phyloP scores from a whole-genome alignment of 2,888 invertebrate species.

The Osedax fenrisi region DNA sequence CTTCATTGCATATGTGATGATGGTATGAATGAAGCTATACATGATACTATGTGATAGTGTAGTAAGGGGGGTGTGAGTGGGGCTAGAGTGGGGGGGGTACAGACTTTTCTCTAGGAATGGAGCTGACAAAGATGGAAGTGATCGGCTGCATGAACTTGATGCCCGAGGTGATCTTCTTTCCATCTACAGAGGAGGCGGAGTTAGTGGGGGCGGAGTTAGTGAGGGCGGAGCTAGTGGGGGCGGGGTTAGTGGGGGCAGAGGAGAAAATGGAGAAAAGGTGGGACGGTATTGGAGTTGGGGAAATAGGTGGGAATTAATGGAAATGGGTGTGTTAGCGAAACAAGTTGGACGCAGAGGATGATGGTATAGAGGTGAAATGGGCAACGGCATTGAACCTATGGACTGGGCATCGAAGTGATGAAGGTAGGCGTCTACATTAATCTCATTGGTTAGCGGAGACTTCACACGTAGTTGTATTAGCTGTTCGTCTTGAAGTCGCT shows the following conservation, averaged over 20 bases:
- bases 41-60: too few species aligned
- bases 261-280: not conserved
- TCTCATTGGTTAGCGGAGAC: conserved; percentile 63
- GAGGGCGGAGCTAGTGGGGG: not conserved
- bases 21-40: too few species aligned
- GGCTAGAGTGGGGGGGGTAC: not conserved
- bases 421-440: conserved; percentile 66
- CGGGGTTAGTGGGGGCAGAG: not conserved
- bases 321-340: too few species aligned
- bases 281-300: too few species aligned
- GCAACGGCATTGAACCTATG: too few species aligned
- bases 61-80: too few species aligned
- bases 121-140: not conserved
- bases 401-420: not conserved
- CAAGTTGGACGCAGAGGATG: not conserved
- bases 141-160: not conserved
- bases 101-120: not conserved
- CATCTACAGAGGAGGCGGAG: not conserved
- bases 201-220: not conserved
- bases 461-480: conserved; percentile 58
- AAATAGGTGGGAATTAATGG: too few species aligned
- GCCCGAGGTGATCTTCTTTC: not conserved
- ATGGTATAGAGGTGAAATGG: too few species aligned
- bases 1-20: too few species aligned
- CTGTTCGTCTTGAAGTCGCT: conserved; percentile 64